Base-by-base conservation (phyloP, 2,888 invertebrate genomes). In the Clitarchus hookeri region DNA sequence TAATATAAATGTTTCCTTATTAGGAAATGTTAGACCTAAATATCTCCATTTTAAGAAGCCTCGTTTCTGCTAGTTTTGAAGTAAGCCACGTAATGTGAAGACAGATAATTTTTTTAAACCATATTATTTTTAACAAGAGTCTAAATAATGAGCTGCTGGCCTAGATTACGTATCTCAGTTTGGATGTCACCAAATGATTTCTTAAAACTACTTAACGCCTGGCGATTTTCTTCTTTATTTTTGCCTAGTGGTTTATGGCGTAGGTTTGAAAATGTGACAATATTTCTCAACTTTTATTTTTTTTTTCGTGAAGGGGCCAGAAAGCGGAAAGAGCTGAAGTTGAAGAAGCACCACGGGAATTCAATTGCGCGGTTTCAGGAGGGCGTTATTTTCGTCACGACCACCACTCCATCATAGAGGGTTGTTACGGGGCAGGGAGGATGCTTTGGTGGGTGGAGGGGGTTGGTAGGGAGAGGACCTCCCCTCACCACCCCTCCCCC, bases 301-400 rank as follows among this genome's bases (percentile, higher is more conserved):
- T 65, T 65, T 65, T n/a, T 65, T 65, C 16, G 48, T 16, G 48
- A 65, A 8, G 6, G 53, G 65, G 65, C 16, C 65, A n/a, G n/a
- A 65, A 65, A 65, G 65, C 65, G 65, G 65, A 65, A 65, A 65
- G 65, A 19, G 65, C 23, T 65, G 65, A 65, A 65, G 65, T 65
- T 65, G 65, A 65, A 65, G 65, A 65, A 65, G 65, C 65, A 65
- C 65, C 65, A 8, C 23, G 65, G 65, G 65, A 65, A 65, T 65
- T 65, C 65, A 65, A 65, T 65, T 65, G 65, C 16, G 65, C 65
- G 48, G 11, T 48, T 48, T 19, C 8, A 2, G 65, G 8, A 65
- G 65, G 65, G 65, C 23, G 65, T 65, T 65, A 65, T 65, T 65
- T 65, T 65, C 65, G 65, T 65, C 65, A 65, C 65, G 65, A 65